Conservation (phyloP, 2,113 vertebrate genomes). For the Phodopus roborovskii region DNA sequence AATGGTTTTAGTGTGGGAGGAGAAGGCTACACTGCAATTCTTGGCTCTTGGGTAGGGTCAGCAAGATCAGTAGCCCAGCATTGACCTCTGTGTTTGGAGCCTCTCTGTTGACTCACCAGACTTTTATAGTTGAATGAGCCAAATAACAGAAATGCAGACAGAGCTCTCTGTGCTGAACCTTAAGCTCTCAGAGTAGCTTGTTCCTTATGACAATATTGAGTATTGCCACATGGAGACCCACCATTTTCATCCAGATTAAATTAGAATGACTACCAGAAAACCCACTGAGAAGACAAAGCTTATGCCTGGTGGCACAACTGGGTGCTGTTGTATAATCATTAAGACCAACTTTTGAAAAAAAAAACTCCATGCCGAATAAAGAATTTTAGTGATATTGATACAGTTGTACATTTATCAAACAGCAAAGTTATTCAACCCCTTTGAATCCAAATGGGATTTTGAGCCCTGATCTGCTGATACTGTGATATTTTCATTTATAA, state of each 20-base stretch:
- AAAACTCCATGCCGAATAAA: not conserved
- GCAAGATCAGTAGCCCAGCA: conserved; percentile 56
- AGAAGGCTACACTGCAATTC: conserved; percentile 42
- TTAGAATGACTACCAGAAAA: conserved; percentile 41
- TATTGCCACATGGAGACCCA: conserved; percentile 53
- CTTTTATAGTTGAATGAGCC: conserved; percentile 74
- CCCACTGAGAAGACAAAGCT: not conserved
- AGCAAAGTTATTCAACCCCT: not conserved
- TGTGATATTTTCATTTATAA: conserved; percentile 18
- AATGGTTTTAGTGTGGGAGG: not conserved
- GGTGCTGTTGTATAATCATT: not conserved
- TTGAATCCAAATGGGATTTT: not conserved
- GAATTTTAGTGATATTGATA: not conserved
- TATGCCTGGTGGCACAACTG: no score
- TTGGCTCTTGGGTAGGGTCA: conserved; percentile 55
- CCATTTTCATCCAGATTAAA: conserved; percentile 75
- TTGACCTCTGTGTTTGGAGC: conserved; percentile 59
- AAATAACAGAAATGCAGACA: conserved; percentile 35
- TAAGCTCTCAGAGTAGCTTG: conserved; percentile 59
- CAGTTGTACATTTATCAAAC: not conserved
- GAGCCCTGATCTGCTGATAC: not conserved
- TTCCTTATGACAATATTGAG: conserved; percentile 74
- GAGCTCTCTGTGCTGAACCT: conserved; percentile 63
- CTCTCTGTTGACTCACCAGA: conserved; percentile 64
- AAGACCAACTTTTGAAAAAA: not conserved